Percentiles rank a stretch among this genome's conserved stretches.
Conservation (phyloP, 2,797 vertebrate species). For the Lepus oiostolus region DNA sequence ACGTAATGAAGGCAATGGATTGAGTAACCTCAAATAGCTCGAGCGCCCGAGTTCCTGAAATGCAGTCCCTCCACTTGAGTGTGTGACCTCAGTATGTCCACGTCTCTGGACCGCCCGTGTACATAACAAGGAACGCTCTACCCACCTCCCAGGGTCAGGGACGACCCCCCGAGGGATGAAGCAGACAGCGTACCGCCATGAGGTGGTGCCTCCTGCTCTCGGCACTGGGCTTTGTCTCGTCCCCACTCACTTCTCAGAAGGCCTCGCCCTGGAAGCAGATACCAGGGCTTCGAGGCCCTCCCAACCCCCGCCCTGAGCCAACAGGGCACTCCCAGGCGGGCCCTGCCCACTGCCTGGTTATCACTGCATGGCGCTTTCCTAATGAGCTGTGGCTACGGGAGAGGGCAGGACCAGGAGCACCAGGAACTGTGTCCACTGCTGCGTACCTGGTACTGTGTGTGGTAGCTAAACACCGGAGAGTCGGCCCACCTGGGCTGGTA, state of each 20-base stretch:
- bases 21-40: neutral
- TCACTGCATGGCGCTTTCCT: neutral
- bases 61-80: neutral
- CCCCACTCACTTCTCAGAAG: neutral
- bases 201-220: neutral
- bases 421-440: neutral
- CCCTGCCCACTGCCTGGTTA: constrained; percentile 37
- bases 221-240: neutral
- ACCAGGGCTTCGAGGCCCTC: neutral
- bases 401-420: neutral
- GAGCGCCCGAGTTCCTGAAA: neutral
- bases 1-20: neutral
- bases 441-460: constrained; percentile 63
- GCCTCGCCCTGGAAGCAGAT: constrained; percentile 59
- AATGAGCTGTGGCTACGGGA: neutral
- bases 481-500: neutral
- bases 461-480: constrained; percentile 13
- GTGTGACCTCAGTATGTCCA: neutral
- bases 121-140: neutral
- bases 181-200: neutral
- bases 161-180: neutral
- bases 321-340: constrained; percentile 60
- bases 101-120: neutral
- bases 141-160: neutral
- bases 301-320: constrained; percentile 60